Conservation (phyloP, 1,140 invertebrate species). For the Chrysomallon squamiferum region DNA sequence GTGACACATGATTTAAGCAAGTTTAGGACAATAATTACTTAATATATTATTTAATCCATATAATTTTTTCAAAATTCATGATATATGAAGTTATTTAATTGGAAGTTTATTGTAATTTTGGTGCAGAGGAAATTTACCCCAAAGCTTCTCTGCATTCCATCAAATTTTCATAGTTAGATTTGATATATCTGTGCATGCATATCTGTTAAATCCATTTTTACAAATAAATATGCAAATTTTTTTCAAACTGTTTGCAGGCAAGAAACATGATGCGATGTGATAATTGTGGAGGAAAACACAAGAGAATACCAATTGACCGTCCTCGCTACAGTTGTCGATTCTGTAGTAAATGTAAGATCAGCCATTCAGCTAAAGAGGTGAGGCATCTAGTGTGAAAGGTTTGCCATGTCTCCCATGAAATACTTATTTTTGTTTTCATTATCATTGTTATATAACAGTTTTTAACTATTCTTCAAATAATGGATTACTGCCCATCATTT, state of each 20-base stretch:
- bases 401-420: not conserved
- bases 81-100: no score
- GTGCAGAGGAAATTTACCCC: no score
- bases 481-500: not conserved
- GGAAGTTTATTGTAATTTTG: no score
- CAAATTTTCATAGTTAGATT: not conserved
- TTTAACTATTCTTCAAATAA: not conserved
- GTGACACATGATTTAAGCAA: no score
- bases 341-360: slow-evolving; percentile 87
- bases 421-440: not conserved
- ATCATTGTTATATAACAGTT: not conserved
- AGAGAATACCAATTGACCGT: slow-evolving; percentile 80
- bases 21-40: no score
- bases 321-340: slow-evolving; percentile 88
- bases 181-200: not conserved
- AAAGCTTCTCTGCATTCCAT: no score
- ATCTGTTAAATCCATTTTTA: not conserved
- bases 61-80: no score
- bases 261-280: slow-evolving; percentile 63
- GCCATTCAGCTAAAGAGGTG: slow-evolving; percentile 90
- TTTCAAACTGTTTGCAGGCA: slow-evolving; percentile 48
- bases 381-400: slow-evolving; percentile 15
- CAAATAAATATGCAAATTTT: not conserved
- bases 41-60: no score
- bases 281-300: slow-evolving; percentile 88